phyloP scores from a whole-genome alignment of 1,140 invertebrate species.

The Antheraea mylitta region DNA sequence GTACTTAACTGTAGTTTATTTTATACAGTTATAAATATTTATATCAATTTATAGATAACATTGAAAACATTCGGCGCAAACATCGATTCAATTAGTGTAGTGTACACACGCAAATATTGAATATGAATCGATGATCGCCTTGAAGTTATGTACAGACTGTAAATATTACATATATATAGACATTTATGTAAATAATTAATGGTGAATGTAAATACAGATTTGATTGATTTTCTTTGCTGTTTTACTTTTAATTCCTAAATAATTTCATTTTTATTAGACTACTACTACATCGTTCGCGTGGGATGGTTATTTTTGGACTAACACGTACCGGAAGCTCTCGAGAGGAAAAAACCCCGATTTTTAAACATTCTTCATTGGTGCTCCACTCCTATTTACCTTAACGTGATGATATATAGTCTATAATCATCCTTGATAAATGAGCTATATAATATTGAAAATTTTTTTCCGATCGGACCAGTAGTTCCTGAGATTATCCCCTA shows the following conservation, averaged over 20 bases:
- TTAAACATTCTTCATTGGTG: no score
- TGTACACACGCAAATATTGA: neutral
- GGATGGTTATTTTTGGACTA: no score
- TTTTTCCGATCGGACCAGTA: no score
- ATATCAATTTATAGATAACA: constrained; percentile 19
- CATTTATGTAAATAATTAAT: constrained; percentile 47
- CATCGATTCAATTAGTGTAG: constrained; percentile 6
- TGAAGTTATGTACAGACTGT: constrained; percentile 43
- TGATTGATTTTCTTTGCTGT: constrained; percentile 27
- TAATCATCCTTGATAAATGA: no score
- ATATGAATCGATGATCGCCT: neutral
- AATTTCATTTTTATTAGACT: neutral
- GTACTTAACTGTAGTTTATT: constrained; percentile 12
- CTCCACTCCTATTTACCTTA: no score
- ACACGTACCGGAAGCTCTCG: no score
- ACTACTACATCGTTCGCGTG: no score
- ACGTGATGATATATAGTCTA: no score
- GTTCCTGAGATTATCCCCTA: no score
- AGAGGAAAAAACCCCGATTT: no score
- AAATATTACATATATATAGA: constrained; percentile 43
- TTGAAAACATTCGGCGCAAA: neutral
- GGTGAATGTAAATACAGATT: constrained; percentile 47
- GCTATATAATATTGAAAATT: no score
- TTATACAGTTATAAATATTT: constrained; percentile 13
- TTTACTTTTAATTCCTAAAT: neutral